These are phyloP conservation scores for Brenthis ino DNA, from an alignment of 2,888 invertebrate species.

Conservation along the genomic window DNA sequence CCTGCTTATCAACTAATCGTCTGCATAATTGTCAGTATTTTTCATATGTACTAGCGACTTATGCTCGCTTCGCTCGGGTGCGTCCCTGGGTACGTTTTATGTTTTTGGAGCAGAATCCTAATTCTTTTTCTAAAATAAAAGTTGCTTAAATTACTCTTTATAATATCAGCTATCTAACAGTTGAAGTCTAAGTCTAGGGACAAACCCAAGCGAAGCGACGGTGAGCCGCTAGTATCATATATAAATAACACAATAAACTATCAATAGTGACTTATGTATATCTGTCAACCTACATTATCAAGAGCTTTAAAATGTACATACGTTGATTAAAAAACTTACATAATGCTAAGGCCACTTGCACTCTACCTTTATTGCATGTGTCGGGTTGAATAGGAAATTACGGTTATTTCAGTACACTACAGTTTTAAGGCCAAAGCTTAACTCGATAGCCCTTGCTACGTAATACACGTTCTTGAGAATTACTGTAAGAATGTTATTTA, in stretches of 20 bases:
- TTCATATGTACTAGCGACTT: no score
- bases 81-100: no score
- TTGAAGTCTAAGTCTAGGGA: no score
- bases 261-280: neutral
- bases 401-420: slow-evolving; percentile 56
- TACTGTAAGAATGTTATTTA: slow-evolving; percentile 9
- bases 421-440: slow-evolving; percentile 40
- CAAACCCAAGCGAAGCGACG: no score
- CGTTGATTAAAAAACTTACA: slow-evolving; percentile 14
- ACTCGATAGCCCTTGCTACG: slow-evolving; percentile 29
- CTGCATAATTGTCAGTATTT: no score
- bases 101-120: no score
- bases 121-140: no score
- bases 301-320: neutral
- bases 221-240: no score
- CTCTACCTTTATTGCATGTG: slow-evolving; percentile 65
- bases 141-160: no score
- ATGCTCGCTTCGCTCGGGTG: no score
- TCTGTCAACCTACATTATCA: neutral
- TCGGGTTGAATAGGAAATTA: slow-evolving; percentile 61
- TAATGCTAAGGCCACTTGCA: slow-evolving; percentile 40
- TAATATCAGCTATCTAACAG: no score
- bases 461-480: slow-evolving; percentile 14
- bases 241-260: neutral
- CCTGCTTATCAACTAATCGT: neutral